Percentiles rank a stretch among this genome's conserved stretches.
Conservation (phyloP, 2,797 vertebrate species). For the Mycteria americana region DNA sequence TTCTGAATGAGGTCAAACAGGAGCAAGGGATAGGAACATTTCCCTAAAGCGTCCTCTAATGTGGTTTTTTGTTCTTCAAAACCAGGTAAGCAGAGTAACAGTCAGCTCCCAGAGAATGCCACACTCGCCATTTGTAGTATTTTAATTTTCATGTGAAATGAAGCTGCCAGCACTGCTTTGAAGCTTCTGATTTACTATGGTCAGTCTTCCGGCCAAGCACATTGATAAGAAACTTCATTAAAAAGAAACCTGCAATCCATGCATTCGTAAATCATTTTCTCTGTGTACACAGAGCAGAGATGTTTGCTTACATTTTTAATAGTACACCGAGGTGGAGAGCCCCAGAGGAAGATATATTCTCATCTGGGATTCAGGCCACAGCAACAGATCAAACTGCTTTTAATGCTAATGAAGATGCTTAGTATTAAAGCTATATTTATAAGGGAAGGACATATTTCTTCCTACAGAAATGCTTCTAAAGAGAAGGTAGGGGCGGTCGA, state of each 20-base stretch:
- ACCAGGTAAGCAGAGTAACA: neutral
- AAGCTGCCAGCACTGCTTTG: neutral
- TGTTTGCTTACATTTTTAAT: neutral
- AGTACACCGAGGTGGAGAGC: neutral
- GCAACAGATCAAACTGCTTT: neutral
- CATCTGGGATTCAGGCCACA: neutral
- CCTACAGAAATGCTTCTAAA: neutral
- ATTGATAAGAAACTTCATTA: constrained; percentile 26
- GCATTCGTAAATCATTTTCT: neutral
- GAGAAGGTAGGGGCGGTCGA: fast-evolving
- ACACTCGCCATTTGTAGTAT: neutral
- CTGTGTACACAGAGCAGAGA: neutral
- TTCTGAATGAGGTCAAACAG: neutral
- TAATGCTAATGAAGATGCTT: neutral
- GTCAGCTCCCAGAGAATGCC: neutral
- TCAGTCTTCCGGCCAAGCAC: neutral
- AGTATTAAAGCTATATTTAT: neutral
- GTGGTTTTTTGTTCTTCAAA: neutral
- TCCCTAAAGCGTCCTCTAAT: neutral
- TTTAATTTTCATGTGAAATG: neutral
- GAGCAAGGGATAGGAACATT: neutral
- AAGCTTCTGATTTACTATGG: neutral
- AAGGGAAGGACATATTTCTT: neutral
- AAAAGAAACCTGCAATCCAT: neutral
- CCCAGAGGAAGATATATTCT: neutral